These are phyloP conservation scores for Zootermopsis nevadensis DNA, from an alignment of 2,888 invertebrate species.

Conservation along the genomic window DNA sequence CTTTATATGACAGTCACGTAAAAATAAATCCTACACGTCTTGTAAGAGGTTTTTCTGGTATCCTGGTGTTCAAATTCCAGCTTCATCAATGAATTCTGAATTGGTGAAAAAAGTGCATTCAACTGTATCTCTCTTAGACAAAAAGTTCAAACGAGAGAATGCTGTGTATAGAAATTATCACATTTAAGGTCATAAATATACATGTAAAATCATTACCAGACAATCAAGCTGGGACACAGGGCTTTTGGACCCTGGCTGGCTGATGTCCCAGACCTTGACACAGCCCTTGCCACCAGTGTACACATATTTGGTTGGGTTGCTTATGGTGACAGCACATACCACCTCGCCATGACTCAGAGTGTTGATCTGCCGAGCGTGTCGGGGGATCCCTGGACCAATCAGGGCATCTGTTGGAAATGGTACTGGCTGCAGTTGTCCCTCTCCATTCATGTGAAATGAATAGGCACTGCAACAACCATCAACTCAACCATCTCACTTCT, in stretches of 20 bases:
- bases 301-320: constrained; percentile 87
- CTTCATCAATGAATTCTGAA: too few species aligned
- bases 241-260: constrained; percentile 79
- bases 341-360: constrained; percentile 96
- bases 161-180: too few species aligned
- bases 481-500: not conserved
- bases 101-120: too few species aligned
- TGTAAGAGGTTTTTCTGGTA: too few species aligned
- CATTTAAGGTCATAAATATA: too few species aligned
- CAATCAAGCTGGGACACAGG: constrained; percentile 90
- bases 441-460: constrained; percentile 92
- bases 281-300: constrained; percentile 98
- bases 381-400: constrained; percentile 91
- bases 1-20: too few species aligned
- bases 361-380: constrained; percentile 89
- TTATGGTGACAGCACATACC: constrained; percentile 96
- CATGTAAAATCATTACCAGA: constrained; percentile 65
- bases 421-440: constrained; percentile 89
- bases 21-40: too few species aligned
- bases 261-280: constrained; percentile 88
- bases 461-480: constrained; percentile 76
- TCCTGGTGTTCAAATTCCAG: too few species aligned
- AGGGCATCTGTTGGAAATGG: constrained; percentile 96
- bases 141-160: too few species aligned
- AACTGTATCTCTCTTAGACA: too few species aligned